Percentiles rank a stretch among this genome's conserved stretches.
Evolutionary conservation across 2,113 vertebrate genomes (phyloP).

Genomic region (Calypte anna): DNA sequence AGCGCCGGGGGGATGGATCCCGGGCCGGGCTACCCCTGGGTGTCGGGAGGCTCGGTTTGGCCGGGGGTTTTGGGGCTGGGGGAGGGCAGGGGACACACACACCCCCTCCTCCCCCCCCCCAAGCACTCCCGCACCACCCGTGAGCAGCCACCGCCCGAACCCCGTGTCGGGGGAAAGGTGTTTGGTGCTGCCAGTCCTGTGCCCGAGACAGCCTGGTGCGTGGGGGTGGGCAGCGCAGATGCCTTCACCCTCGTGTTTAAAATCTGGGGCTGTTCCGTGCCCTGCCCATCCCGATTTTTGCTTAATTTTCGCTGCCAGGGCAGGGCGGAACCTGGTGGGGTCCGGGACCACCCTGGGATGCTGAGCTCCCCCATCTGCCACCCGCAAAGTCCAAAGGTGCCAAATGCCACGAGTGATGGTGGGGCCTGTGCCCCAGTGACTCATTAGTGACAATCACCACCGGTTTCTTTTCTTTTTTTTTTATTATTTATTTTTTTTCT

Average conservation of each 20-base stretch:
- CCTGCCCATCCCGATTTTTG: too few relatives aligned
- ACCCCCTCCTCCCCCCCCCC: not conserved
- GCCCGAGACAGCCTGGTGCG: not conserved
- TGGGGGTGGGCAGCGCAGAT: too few relatives aligned
- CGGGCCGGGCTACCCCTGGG: not conserved
- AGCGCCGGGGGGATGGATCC: not conserved
- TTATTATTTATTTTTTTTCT: not conserved
- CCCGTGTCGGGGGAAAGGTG: accelerated
- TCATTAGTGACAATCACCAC: slow-evolving; percentile 26
- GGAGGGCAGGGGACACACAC: too few relatives aligned
- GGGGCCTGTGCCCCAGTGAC: not conserved
- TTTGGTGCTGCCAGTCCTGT: not conserved
- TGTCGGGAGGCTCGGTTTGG: not conserved
- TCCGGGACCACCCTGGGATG: not conserved
- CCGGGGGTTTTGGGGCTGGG: not conserved
- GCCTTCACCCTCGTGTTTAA: too few relatives aligned
- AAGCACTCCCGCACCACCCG: too few relatives aligned
- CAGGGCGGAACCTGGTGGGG: not conserved
- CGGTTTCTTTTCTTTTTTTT: not conserved
- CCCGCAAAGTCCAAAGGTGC: not conserved
- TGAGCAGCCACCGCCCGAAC: too few relatives aligned
- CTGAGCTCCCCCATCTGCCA: not conserved
- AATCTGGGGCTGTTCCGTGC: too few relatives aligned
- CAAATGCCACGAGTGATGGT: not conserved
- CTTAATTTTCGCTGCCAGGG: not conserved